Base-by-base conservation (phyloP, 2,888 invertebrate species). In the Nesidiocoris tenuis region DNA sequence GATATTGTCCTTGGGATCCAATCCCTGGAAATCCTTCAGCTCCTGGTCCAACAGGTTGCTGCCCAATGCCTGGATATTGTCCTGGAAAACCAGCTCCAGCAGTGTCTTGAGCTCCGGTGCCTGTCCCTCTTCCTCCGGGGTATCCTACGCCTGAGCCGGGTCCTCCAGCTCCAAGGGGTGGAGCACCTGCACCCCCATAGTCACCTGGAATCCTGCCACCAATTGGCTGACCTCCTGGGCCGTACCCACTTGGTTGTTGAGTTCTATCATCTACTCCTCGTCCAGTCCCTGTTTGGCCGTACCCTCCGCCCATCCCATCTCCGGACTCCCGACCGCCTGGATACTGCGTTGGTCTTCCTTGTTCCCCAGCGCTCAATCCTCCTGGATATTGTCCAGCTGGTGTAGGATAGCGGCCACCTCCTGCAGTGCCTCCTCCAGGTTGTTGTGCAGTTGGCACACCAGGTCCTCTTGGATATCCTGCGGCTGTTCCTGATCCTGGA, bases 311-410 rank as follows among this genome's bases (percentile, higher is more conserved):
- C n/a, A n/a, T n/a, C 39, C 39, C 39, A 39, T 3, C 5, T 39
- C 5, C 12, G 59, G 76, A 74, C 61, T 77, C 75, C 24, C 61
- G 72, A 17, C 18, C n/a, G 19, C 24, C 70, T n/a, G 57, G 64
- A 22, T n/a, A 39, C 39, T 39, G 39, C 39, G 5, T 12, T 39
- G 39, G 12, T 39, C 5, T 7, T 39, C 39, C 64, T 17, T 2
- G 16, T 59, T 55, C 55, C 21, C 59, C 16, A 16, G 59, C 7
- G 59, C 59, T 17, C 21, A 5, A 57, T 76, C 74, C 74, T 24
- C 76, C 78, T 70, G 79, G 80, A 21, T 63, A 77, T 56, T 54
- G 66, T n/a, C 77, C 78, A 70, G 78, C 71, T 74, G 70, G 68
- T 68, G n/a, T n/a, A n/a, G n/a, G n/a, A n/a, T n/a, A n/a, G n/a